A percentile compares a stretch with the other conserved stretches of the same genome.
Conservation (phyloP, 1,140 invertebrate genomes). For the Muscidifurax raptorellus region DNA sequence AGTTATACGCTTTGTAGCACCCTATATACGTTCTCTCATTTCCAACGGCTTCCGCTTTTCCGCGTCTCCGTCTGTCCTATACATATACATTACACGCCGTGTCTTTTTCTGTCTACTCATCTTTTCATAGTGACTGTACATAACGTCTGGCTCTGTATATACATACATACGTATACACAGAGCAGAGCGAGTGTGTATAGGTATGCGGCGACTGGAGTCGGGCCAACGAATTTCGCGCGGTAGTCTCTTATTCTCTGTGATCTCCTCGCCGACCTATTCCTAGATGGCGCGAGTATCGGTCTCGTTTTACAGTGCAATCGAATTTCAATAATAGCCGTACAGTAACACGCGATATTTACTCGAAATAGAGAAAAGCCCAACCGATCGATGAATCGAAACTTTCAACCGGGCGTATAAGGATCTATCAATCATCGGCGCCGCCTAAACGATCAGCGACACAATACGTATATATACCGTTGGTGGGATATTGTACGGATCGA, state of each 20-base stretch:
- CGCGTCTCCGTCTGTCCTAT: background rate
- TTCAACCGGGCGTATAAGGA: background rate
- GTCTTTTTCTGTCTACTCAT: background rate
- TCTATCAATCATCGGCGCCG: background rate
- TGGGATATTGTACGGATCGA: background rate
- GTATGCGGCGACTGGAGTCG: background rate
- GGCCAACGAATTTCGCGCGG: background rate
- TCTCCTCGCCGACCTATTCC: background rate
- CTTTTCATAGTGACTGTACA: background rate
- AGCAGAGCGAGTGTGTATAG: background rate
- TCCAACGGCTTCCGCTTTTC: conserved; percentile 2
- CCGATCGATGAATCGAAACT: background rate
- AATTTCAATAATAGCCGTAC: background rate
- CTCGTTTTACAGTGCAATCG: background rate
- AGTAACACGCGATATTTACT: background rate
- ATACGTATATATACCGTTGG: background rate
- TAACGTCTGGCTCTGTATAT: background rate
- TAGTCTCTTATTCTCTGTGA: background rate
- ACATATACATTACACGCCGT: background rate
- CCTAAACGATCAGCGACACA: background rate
- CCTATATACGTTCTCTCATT: background rate
- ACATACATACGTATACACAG: too few relatives aligned
- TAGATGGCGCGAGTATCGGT: background rate
- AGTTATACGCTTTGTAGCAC: conserved; percentile 6
- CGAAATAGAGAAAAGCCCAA: background rate